A percentile compares a stretch with the other conserved stretches of the same genome.
These are phyloP conservation scores for Syngnathus floridae DNA, from an alignment of 2,113 vertebrate genomes.

Conservation along the genomic window DNA sequence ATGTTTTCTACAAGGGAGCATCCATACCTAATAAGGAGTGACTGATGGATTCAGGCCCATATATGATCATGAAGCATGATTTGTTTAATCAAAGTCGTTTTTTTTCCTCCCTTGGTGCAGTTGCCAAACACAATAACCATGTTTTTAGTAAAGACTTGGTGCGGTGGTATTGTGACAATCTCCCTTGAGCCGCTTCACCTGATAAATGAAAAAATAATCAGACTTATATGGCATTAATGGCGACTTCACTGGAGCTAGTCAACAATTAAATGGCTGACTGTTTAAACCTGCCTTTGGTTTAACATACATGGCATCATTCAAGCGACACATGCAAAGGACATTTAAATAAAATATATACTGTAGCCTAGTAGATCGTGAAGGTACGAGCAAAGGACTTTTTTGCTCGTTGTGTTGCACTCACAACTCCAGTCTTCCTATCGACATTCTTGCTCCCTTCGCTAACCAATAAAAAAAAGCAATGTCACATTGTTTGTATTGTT, in stretches of 20 bases:
- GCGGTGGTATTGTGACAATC: neutral
- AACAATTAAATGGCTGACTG: neutral
- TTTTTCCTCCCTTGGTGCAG: neutral
- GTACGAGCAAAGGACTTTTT: neutral
- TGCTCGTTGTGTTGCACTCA: neutral
- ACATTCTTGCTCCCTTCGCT: neutral
- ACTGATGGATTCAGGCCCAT: neutral
- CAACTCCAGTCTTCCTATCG: neutral
- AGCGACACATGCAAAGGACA: neutral
- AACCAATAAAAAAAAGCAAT: neutral
- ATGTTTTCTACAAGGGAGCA: conserved; percentile 98
- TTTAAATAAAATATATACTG: neutral
- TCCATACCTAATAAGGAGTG: conserved; percentile 60
- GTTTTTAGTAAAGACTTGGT: too few species aligned
- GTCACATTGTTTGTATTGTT: neutral
- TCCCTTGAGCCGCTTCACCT: neutral
- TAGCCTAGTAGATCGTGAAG: neutral
- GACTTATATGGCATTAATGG: neutral
- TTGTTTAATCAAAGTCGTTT: too few species aligned
- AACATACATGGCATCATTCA: neutral
- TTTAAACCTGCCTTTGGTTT: neutral
- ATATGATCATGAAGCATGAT: too few species aligned
- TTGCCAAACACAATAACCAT: neutral
- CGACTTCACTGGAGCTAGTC: neutral
- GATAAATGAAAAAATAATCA: neutral